phyloP scores from a whole-genome alignment of 2,888 invertebrate genomes.

The Gortyna flavago region DNA sequence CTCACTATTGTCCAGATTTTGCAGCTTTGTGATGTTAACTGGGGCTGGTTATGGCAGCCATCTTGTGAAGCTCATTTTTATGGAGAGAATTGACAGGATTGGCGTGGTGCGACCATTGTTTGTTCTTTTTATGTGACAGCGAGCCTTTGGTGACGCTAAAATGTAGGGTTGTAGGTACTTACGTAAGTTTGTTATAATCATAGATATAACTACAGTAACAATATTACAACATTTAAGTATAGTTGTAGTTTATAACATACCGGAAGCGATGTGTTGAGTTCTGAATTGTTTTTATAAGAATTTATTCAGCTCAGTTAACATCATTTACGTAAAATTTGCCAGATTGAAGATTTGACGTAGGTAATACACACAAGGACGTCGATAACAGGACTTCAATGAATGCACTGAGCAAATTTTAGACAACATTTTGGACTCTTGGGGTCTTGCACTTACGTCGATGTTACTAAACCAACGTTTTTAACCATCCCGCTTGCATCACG shows the following conservation, averaged over 20 bases:
- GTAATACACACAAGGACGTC: background rate
- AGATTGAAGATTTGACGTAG: background rate
- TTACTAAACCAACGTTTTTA: background rate
- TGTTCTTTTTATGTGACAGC: background rate
- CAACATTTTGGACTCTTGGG: background rate
- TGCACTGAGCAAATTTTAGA: background rate
- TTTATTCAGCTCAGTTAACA: background rate
- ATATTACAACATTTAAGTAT: too few relatives aligned
- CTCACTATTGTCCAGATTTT: constrained; percentile 46
- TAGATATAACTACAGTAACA: background rate
- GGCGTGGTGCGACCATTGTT: background rate
- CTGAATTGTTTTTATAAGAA: background rate
- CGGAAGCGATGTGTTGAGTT: background rate
- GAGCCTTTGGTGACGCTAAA: background rate
- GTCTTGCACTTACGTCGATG: background rate
- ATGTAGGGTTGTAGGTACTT: background rate
- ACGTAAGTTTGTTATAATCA: background rate
- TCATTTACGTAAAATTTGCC: background rate
- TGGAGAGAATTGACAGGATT: background rate
- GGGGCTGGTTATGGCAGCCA: constrained; percentile 2
- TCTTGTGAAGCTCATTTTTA: background rate
- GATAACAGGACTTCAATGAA: background rate
- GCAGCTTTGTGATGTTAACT: constrained; percentile 27
- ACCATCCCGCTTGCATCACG: background rate
- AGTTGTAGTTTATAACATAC: background rate